A percentile compares a stretch with the other conserved stretches of the same genome.
These are phyloP conservation scores for Hoplostethus mediterraneus DNA, from an alignment of 2,797 vertebrate genomes.

Conservation along the genomic window DNA sequence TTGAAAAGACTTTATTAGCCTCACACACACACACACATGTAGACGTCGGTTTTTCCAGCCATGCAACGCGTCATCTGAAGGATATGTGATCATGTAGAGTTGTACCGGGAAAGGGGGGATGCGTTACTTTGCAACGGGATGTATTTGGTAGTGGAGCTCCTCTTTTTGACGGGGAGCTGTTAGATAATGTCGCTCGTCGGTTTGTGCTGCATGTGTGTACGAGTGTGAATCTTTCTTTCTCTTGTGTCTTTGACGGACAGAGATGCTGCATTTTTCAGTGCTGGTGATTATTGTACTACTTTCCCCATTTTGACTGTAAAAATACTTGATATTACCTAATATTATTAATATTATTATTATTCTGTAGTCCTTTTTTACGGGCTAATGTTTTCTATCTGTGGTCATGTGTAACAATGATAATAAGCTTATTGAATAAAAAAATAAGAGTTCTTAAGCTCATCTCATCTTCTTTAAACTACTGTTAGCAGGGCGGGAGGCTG, in stretches of 20 bases:
- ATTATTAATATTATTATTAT: slow-evolving; percentile 70
- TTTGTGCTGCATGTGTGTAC: slow-evolving; percentile 84
- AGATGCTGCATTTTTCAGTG: slow-evolving; percentile 66
- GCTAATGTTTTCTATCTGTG: slow-evolving; percentile 79
- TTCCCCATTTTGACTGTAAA: slow-evolving; percentile 72
- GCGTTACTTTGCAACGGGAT: slow-evolving; percentile 57
- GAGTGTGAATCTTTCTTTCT: slow-evolving; percentile 59
- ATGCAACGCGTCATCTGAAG: slow-evolving; percentile 17
- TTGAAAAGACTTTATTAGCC: neutral
- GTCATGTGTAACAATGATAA: slow-evolving; percentile 74
- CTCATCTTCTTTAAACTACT: slow-evolving; percentile 42
- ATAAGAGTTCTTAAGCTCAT: slow-evolving; percentile 56
- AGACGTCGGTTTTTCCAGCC: slow-evolving; percentile 9
- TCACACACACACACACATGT: neutral
- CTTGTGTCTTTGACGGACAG: slow-evolving; percentile 56
- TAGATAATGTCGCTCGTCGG: slow-evolving; percentile 75
- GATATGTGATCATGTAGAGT: slow-evolving; percentile 57
- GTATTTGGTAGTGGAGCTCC: slow-evolving; percentile 71
- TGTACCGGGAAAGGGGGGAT: slow-evolving; percentile 28
- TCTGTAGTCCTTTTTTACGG: slow-evolving; percentile 69
- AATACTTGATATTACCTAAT: slow-evolving; percentile 69
- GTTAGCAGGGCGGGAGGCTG: neutral
- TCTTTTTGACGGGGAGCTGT: slow-evolving; percentile 62
- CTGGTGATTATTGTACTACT: slow-evolving; percentile 65
- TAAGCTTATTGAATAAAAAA: slow-evolving; percentile 79